These are phyloP conservation scores for Psix sp. DNA, from an alignment of 1,140 invertebrate species.

Conservation along the genomic window DNA sequence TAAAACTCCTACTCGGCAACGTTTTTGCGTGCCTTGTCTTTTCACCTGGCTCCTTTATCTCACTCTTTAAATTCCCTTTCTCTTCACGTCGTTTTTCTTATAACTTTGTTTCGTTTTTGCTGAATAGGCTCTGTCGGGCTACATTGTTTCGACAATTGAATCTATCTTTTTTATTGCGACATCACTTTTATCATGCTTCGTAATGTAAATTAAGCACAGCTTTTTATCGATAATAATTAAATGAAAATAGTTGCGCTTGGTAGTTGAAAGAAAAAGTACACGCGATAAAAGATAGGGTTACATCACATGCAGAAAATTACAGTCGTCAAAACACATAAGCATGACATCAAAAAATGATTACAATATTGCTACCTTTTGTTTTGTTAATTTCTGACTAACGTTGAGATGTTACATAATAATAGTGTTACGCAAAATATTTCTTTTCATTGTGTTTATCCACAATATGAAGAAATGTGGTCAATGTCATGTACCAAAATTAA, in stretches of 20 bases:
- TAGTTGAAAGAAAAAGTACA: slow-evolving; percentile 1
- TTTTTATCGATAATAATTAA: slow-evolving; percentile 7
- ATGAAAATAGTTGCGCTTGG: slow-evolving; percentile 2
- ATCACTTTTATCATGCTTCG: slow-evolving; percentile 24
- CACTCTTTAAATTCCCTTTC: slow-evolving; percentile 22
- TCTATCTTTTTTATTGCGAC: slow-evolving; percentile 15
- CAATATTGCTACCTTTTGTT: too few relatives aligned
- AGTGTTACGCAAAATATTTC: too few relatives aligned
- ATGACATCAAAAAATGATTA: too few relatives aligned
- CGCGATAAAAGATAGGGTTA: slow-evolving; percentile 14
- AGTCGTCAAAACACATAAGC: too few relatives aligned
- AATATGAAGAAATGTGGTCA: too few relatives aligned
- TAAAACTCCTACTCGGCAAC: too few relatives aligned
- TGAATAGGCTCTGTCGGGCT: slow-evolving; percentile 10
- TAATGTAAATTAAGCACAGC: neutral
- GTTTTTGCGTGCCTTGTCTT: too few relatives aligned
- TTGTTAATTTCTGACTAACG: too few relatives aligned
- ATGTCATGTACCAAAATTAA: too few relatives aligned
- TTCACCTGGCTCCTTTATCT: neutral
- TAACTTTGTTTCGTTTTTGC: slow-evolving; percentile 13
- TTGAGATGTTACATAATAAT: too few relatives aligned
- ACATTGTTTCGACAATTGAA: slow-evolving; percentile 32
- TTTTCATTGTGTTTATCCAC: too few relatives aligned
- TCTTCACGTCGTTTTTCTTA: slow-evolving; percentile 10
- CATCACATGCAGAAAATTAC: neutral